A percentile compares a stretch with the other conserved stretches of the same genome.
These are phyloP conservation scores for Tachina lurida DNA, from an alignment of 2,888 invertebrate genomes.

Conservation along the genomic window DNA sequence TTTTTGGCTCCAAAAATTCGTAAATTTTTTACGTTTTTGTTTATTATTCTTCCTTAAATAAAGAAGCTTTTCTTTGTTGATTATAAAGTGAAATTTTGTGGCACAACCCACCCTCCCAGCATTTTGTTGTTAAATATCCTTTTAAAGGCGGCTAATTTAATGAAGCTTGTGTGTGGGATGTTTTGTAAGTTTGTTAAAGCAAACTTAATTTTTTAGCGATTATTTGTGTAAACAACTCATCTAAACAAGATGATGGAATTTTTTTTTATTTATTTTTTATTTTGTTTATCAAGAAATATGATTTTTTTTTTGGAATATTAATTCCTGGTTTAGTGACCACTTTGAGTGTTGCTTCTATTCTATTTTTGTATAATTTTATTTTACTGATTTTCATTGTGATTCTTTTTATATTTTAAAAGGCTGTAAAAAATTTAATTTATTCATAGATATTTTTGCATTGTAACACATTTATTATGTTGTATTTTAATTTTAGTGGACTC, in stretches of 20 bases:
- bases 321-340: neutral
- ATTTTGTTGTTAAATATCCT: constrained; percentile 17
- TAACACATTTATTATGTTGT: constrained; percentile 53
- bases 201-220: constrained; percentile 74
- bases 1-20: constrained; percentile 63
- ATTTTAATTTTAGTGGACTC: constrained; percentile 17
- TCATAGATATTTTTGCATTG: constrained; percentile 69
- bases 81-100: neutral
- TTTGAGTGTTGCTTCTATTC: neutral
- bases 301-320: constrained; percentile 23
- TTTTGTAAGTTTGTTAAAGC: constrained; percentile 15
- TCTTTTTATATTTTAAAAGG: neutral
- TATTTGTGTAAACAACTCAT: constrained; percentile 73
- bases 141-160: constrained; percentile 64
- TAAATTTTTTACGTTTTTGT: constrained; percentile 50
- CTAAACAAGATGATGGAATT: constrained; percentile 33
- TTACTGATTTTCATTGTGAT: neutral
- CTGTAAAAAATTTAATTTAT: constrained; percentile 63
- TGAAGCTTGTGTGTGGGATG: constrained; percentile 16
- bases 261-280: neutral
- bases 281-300: constrained; percentile 34
- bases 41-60: constrained; percentile 52
- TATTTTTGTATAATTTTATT: constrained; percentile 25
- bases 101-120: constrained; percentile 15
- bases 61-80: constrained; percentile 15